Conservation (phyloP, 2,113 vertebrate genomes). For the Megaptera novaeangliae region DNA sequence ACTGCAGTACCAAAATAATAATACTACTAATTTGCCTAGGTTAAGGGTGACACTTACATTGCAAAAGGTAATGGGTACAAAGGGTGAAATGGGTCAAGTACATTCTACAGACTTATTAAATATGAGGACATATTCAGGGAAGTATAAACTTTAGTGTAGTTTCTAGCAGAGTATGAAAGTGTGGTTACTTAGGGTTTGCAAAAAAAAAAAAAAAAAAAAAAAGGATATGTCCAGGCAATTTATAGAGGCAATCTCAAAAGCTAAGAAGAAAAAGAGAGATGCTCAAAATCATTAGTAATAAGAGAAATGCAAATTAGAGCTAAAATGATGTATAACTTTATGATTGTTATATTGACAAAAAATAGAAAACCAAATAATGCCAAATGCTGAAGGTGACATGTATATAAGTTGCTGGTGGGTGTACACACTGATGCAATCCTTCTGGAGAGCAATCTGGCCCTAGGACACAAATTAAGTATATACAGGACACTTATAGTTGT, state of each 20-base stretch:
- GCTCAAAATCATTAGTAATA: not conserved
- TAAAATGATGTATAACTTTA: not conserved
- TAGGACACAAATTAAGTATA: not conserved
- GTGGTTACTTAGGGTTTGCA: not conserved
- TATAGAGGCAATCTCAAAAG: not conserved
- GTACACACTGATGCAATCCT: not conserved
- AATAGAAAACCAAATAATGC: not conserved
- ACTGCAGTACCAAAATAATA: not conserved
- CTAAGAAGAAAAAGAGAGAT: not conserved
- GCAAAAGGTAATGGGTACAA: not conserved
- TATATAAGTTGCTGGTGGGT: not conserved
- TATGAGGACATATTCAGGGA: not conserved
- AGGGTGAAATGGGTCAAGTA: not conserved
- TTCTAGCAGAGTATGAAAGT: not conserved
- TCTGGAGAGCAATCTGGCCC: not conserved
- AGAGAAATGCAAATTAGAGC: not conserved
- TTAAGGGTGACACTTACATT: not conserved
- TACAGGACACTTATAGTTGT: not conserved
- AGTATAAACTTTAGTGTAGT: not conserved
- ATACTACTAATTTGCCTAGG: not conserved
- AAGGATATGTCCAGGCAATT: not conserved
- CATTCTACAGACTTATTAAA: not conserved
- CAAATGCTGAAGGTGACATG: not conserved
- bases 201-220: not conserved
- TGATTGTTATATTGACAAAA: not conserved